Percentiles rank a stretch among this genome's conserved stretches.
These are phyloP conservation scores for Danionella dracula DNA, from an alignment of 2,797 vertebrate genomes.

Conservation along the genomic window DNA sequence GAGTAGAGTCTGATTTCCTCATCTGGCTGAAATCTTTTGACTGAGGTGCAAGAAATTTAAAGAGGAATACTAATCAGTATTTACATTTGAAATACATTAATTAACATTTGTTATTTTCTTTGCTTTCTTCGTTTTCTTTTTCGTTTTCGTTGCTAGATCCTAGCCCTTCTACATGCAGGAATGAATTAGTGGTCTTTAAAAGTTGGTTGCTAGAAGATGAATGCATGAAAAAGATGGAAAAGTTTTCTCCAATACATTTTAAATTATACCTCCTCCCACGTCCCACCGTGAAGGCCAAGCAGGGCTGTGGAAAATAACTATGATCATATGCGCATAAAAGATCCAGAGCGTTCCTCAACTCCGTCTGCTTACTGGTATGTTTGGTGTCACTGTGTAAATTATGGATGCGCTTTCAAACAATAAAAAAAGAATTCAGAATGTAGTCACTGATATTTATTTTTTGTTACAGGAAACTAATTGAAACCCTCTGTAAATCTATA, in stretches of 20 bases:
- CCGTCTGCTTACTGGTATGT: too few relatives aligned
- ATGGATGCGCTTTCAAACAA: too few relatives aligned
- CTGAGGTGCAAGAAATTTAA: not conserved
- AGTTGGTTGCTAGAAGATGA: too few relatives aligned
- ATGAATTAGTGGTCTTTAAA: not conserved
- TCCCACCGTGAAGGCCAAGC: not conserved
- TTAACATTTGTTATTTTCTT: too few relatives aligned
- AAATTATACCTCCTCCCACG: not conserved
- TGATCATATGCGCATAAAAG: not conserved
- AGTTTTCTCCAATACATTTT: not conserved
- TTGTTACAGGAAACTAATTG: slow-evolving; percentile 92
- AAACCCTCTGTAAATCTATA: slow-evolving; percentile 84
- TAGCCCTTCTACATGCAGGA: not conserved
- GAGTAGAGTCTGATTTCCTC: slow-evolving; percentile 24
- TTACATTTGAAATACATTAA: too few relatives aligned
- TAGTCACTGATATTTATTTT: slow-evolving; percentile 72
- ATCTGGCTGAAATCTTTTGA: not conserved
- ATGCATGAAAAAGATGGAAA: not conserved
- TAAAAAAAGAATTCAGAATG: slow-evolving; percentile 70
- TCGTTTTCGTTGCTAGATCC: too few relatives aligned
- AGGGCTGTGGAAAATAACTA: not conserved
- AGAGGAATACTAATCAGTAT: not conserved
- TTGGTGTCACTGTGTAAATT: too few relatives aligned
- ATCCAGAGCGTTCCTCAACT: not conserved
- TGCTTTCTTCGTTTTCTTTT: too few relatives aligned